These are phyloP conservation scores for Tringa solitaria DNA, from an alignment of 2,113 vertebrate genomes.

Conservation along the genomic window DNA sequence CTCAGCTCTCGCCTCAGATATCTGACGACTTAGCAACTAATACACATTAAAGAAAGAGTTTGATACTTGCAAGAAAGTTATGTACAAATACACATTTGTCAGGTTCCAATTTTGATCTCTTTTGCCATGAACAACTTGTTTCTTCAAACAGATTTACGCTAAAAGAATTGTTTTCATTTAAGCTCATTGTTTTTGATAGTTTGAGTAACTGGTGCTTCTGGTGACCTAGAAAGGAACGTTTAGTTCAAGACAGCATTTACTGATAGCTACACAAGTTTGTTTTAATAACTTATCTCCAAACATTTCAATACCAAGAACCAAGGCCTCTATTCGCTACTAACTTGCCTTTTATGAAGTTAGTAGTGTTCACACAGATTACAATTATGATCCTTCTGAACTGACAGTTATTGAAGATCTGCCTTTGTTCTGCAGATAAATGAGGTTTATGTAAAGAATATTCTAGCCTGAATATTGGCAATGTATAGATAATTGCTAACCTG, in stretches of 20 bases:
- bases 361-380: neutral
- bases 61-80: neutral
- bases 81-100: neutral
- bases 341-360: neutral
- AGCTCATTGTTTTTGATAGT: neutral
- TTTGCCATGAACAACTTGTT: neutral
- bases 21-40: neutral
- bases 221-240: neutral
- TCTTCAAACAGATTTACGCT: neutral
- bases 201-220: neutral
- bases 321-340: neutral
- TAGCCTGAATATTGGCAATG: neutral
- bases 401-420: neutral
- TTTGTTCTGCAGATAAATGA: neutral
- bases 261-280: neutral
- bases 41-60: neutral
- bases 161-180: neutral
- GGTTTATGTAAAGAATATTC: neutral
- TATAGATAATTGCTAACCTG: neutral
- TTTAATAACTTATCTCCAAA: neutral
- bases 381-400: neutral
- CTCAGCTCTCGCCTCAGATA: neutral
- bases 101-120: neutral
- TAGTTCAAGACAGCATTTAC: neutral
- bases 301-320: neutral